A percentile compares a stretch with the other conserved stretches of the same genome.
These are phyloP conservation scores for Leucophora obtusa DNA, from an alignment of 2,888 invertebrate genomes.

Conservation along the genomic window DNA sequence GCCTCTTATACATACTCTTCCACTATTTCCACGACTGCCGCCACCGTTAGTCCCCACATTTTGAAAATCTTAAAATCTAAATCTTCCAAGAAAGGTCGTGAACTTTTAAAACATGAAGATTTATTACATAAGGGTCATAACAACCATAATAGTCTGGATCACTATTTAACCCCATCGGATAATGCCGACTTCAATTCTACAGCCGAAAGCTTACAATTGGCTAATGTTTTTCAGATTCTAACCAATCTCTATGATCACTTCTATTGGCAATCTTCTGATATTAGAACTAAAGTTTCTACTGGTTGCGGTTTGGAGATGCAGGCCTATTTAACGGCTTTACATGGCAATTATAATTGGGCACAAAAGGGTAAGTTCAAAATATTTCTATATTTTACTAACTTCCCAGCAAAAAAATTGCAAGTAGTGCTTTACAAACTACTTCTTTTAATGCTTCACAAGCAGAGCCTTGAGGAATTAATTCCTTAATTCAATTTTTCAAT, in stretches of 20 bases:
- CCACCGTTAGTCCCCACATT: conserved; percentile 72
- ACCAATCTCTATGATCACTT: conserved; percentile 78
- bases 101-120: conserved; percentile 73
- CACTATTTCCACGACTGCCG: conserved; percentile 24
- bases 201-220: conserved; percentile 68
- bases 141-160: conserved; percentile 76
- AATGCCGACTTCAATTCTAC: conserved; percentile 55
- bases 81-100: conserved; percentile 71
- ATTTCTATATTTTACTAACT: no score
- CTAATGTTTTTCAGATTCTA: conserved; percentile 75
- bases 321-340: conserved; percentile 81
- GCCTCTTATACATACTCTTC: conserved; percentile 33
- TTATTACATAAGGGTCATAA: conserved; percentile 71
- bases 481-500: no score
- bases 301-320: conserved; percentile 81
- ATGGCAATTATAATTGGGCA: conserved; percentile 85
- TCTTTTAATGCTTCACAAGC: no score
- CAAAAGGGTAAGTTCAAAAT: conserved; percentile 87
- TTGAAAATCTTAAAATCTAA: conserved; percentile 74
- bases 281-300: conserved; percentile 79
- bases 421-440: no score
- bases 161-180: conserved; percentile 68
- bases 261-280: conserved; percentile 76
- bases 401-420: no score
- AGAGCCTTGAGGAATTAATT: no score